Base-by-base conservation (phyloP, 2,797 vertebrate genomes). In the Falco naumanni region DNA sequence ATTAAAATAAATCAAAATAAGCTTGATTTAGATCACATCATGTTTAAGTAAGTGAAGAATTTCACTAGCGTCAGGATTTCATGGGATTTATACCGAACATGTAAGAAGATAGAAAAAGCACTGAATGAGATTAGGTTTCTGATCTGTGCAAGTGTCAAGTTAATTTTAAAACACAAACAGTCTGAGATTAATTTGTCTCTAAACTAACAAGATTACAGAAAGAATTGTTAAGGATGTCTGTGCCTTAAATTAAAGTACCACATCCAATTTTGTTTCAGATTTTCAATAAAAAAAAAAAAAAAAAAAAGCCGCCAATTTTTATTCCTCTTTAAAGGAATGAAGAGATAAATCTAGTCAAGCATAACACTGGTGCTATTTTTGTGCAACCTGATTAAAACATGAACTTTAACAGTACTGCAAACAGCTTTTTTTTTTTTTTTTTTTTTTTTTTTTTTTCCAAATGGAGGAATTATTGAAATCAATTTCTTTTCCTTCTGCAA, bases 211-310 rank as follows among this genome's bases (percentile, higher is more conserved):
- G 47, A 61, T 63, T 86, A 19, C 21, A 78, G 25, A 57, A 91
- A 39, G 1, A 31, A 37, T 84, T 0, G 0, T 45, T 85, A 31
- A 5, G 10, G 17, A 39, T 65, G 2, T 56, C 18, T 81, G 3
- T 71, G 43, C 2, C 13, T 54, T 86, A 45, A 80, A 61, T 7
- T 83, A 22, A 87, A 82, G 20, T 54, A 71, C 7, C 8, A 61
- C 13, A 81, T 54, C 7, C 50, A 11, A 3, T 33, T 92, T 77
- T 78, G 37, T 64, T 75, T 89, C 50, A 83, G 21, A 61, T 75
- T 85, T 93, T 85, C 22, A 50, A 11, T 57, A 54, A 16, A 14
- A n/a, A 61, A 59, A 43, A 60, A 43, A 64, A 21, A 9, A 12
- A 41, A 6, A 39, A 39, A 34, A 57, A 16, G 5, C 37, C 37